Evolutionary conservation across 2,888 invertebrate genomes (phyloP), one percentile per base, ranked within the genome.

Genomic region (Protonemura montana): DNA sequence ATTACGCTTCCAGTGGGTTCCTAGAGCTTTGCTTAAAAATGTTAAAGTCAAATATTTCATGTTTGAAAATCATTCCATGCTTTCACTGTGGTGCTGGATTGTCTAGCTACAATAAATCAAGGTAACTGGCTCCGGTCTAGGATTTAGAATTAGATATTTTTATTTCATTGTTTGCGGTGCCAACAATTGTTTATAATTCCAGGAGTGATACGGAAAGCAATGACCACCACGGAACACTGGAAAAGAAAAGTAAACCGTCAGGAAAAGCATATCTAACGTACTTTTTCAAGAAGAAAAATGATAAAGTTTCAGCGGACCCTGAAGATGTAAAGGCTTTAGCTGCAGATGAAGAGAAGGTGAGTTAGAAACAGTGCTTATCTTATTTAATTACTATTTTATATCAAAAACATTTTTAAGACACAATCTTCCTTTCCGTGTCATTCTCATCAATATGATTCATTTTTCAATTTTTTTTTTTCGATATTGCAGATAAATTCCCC

Each of bases 271-370:
- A 28, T 59, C 88, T 92, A 59, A 90, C 91, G 0, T 89, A 90
- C 28, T 89, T 92, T 77, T 92, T 92, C 88, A 91, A 91, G 87
- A 91, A 91, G 80, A 92, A 92, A 88, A 91, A 91, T 88, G 92
- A 92, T 87, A 91, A 92, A 88, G 91, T 91, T 3, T 90, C 91
- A n/a, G 90, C 87, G 77, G 88, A 88, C 86, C 86, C 85, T 28
- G 87, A 87, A 41, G 88, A 86, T 6, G 26, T 86, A 0, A 87
- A 87, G 86, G 59, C 84, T 0, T 13, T 84, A 16, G 59, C 59
- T 0, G 28, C 76, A 13, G 84, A 84, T 1, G 84, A 84, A 26
- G 84, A 84, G 59, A 84, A 84, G 84, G 84, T 84, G 26, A 6
- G 41, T 59, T 80, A 26, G 3, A 80, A 2, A 6, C 26, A 25